These are phyloP conservation scores for Megalopta genalis DNA, from an alignment of 1,140 invertebrate genomes.

Conservation along the genomic window DNA sequence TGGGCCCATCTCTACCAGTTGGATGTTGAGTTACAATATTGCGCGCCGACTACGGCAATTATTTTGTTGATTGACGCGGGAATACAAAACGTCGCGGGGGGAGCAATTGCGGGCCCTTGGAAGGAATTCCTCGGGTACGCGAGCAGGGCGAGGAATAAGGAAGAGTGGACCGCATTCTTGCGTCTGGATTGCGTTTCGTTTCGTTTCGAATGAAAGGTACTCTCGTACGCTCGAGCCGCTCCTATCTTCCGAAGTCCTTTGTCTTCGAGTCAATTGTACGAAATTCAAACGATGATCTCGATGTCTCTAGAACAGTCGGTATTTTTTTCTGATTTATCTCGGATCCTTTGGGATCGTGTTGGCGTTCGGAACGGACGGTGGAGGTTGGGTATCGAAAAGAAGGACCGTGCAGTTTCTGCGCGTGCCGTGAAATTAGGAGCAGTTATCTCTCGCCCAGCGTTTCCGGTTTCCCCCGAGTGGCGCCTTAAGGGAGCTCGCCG, in stretches of 20 bases:
- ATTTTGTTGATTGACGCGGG: constrained; percentile 22
- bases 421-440: constrained; percentile 33
- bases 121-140: not conserved
- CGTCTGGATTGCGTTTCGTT: not conserved
- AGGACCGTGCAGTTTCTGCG: constrained; percentile 10
- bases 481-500: constrained; percentile 51
- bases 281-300: no score
- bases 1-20: no score
- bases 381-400: not conserved
- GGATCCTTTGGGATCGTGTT: no score
- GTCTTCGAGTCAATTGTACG: no score
- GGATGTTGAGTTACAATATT: not conserved
- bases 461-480: constrained; percentile 53
- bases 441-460: constrained; percentile 45
- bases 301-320: no score
- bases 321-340: no score
- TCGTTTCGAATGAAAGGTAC: not conserved
- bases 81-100: not conserved
- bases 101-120: not conserved
- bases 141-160: not conserved
- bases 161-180: not conserved
- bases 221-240: no score
- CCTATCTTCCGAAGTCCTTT: no score
- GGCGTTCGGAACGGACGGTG: not conserved
- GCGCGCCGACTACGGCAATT: constrained; percentile 8